Conservation (phyloP, 2,113 vertebrate species). For the Cygnus buccinator region DNA sequence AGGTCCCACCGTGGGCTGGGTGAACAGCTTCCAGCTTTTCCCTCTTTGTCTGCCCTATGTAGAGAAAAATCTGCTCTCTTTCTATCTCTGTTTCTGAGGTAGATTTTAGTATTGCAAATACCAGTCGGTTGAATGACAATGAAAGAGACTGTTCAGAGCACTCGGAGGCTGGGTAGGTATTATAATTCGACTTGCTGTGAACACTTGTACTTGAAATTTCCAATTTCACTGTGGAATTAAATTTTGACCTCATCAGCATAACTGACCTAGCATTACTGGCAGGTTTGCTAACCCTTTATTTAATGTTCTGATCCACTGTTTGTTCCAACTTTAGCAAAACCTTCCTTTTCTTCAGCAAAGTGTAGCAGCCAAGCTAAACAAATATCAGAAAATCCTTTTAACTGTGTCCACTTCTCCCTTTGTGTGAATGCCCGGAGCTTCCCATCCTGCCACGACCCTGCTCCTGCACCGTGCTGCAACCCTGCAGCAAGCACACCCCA, state of each 20-base stretch:
- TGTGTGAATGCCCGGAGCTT: neutral
- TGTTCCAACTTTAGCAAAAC: constrained; percentile 51
- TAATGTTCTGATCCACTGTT: constrained; percentile 57
- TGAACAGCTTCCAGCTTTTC: neutral
- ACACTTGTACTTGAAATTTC: constrained; percentile 30
- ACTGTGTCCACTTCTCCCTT: constrained; percentile 22
- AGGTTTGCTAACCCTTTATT: constrained; percentile 53
- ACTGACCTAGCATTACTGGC: constrained; percentile 15
- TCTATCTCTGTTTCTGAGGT: neutral
- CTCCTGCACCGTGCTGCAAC: neutral
- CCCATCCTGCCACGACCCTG: rapidly evolving
- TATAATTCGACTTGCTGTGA: constrained; percentile 11
- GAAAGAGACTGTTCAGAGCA: constrained; percentile 6
- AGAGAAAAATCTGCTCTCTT: neutral
- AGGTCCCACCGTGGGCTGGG: neutral
- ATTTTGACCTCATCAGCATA: constrained; percentile 52
- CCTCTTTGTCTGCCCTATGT: rapidly evolving
- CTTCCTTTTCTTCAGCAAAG: constrained; percentile 40
- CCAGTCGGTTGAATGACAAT: neutral
- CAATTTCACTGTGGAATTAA: constrained; percentile 26
- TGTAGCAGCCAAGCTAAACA: constrained; percentile 59
- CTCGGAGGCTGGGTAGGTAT: neutral
- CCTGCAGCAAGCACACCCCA: neutral
- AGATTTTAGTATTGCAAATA: constrained; percentile 19
- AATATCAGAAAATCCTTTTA: constrained; percentile 47